phyloP scores from a whole-genome alignment of 2,113 vertebrate species.

The Oenanthe oenanthe region DNA sequence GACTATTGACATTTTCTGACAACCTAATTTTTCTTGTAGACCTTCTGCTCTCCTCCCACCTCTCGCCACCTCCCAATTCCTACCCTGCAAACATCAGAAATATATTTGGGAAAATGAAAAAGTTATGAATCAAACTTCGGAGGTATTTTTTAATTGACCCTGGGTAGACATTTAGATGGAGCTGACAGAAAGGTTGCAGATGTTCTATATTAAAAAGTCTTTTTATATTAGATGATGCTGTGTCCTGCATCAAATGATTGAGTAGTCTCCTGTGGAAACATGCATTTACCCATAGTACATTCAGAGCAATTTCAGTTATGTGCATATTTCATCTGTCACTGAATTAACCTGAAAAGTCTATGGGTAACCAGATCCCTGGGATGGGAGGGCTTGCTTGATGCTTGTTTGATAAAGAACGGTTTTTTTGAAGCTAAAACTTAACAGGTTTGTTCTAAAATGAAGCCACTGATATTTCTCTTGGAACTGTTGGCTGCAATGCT shows the following conservation, averaged over 20 bases:
- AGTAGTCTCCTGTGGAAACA: conserved; percentile 77
- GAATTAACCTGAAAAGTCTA: conserved; percentile 65
- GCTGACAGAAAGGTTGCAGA: conserved; percentile 69
- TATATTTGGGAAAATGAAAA: conserved; percentile 62
- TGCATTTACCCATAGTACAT: conserved; percentile 62
- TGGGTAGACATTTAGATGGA: conserved; percentile 53
- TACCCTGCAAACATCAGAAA: conserved; percentile 49
- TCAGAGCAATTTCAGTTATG: conserved; percentile 64
- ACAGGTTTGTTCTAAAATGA: conserved; percentile 2
- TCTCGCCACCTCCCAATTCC: background rate
- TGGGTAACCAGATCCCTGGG: background rate
- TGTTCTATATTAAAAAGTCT: conserved; percentile 77
- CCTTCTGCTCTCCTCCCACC: background rate
- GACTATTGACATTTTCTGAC: conserved; percentile 40
- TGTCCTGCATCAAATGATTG: conserved; percentile 69
- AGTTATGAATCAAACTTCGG: conserved; percentile 67
- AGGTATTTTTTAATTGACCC: conserved; percentile 75
- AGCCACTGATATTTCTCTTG: background rate
- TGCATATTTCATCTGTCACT: conserved; percentile 72
- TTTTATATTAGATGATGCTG: conserved; percentile 73
- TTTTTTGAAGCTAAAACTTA: background rate
- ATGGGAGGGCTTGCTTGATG: background rate
- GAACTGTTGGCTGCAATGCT: background rate
- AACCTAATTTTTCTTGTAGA: background rate
- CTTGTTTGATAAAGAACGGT: background rate